phyloP scores from a whole-genome alignment of 2,113 vertebrate genomes.

The Saccopteryx bilineata region DNA sequence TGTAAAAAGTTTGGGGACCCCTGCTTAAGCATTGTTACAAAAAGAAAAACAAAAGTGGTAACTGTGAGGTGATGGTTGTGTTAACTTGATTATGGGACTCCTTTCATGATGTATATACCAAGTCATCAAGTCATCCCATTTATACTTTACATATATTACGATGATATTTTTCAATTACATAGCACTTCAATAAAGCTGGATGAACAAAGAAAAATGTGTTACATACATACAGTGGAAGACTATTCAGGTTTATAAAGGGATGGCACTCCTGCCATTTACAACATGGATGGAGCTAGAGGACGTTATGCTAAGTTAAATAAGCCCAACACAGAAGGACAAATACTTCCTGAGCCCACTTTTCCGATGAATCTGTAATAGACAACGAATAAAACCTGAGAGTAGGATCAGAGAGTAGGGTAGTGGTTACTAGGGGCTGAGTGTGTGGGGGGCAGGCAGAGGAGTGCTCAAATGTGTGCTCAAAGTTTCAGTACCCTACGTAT shows the following conservation, averaged over 20 bases:
- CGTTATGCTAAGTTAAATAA: not conserved
- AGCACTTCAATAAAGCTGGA: not conserved
- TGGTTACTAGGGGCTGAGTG: not conserved
- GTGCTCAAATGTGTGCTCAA: not conserved
- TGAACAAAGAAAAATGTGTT: not conserved
- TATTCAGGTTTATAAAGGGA: not conserved
- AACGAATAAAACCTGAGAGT: not conserved
- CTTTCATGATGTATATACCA: not conserved
- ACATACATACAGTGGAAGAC: not conserved
- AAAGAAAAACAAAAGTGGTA: not conserved
- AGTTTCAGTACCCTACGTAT: not conserved
- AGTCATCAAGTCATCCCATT: not conserved
- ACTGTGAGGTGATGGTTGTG: not conserved
- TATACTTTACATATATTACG: not conserved
- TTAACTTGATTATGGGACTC: not conserved
- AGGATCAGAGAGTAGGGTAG: not conserved
- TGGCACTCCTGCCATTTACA: not conserved
- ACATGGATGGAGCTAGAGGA: not conserved
- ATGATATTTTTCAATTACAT: not conserved
- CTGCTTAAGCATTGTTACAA: not conserved
- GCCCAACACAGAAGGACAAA: not conserved
- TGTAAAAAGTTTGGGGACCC: too few relatives aligned
- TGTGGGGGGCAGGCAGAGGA: too few relatives aligned
- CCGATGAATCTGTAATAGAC: not conserved
- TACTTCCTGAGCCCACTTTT: not conserved